Conservation (phyloP, 1,140 invertebrate species). For the Lepidurus apus region DNA sequence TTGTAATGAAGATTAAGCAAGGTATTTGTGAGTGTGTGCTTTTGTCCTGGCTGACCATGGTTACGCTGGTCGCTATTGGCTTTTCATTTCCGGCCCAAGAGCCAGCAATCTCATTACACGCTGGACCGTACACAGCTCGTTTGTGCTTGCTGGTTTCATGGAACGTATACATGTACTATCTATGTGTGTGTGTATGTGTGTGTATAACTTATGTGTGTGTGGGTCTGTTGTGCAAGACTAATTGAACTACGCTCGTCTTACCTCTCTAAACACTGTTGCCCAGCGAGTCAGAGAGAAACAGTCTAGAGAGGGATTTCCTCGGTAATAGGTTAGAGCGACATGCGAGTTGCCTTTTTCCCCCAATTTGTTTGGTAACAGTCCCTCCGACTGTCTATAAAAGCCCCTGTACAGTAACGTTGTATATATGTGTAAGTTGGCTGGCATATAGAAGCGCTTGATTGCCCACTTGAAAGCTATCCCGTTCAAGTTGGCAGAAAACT, state of each 20-base stretch:
- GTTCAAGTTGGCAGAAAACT: neutral
- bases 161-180: too few species aligned
- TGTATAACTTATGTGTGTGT: neutral
- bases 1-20: neutral
- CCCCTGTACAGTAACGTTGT: neutral
- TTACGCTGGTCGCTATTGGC: neutral
- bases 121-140: neutral
- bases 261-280: neutral
- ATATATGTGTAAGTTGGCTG: neutral
- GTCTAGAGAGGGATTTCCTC: neutral
- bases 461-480: slow-evolving; percentile 19
- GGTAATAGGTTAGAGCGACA: neutral
- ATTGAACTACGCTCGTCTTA: slow-evolving; percentile 15
- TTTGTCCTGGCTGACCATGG: neutral
- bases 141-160: neutral
- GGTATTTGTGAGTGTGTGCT: neutral
- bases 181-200: neutral
- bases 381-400: neutral
- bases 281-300: neutral
- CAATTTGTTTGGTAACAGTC: slow-evolving; percentile 2
- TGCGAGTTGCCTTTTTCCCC: neutral
- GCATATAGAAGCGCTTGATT: neutral
- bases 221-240: neutral
- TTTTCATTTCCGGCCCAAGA: slow-evolving; percentile 13
- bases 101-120: slow-evolving; percentile 7